Evolutionary conservation across 1,140 invertebrate genomes (phyloP).

Genomic region (Bombus pascuorum): DNA sequence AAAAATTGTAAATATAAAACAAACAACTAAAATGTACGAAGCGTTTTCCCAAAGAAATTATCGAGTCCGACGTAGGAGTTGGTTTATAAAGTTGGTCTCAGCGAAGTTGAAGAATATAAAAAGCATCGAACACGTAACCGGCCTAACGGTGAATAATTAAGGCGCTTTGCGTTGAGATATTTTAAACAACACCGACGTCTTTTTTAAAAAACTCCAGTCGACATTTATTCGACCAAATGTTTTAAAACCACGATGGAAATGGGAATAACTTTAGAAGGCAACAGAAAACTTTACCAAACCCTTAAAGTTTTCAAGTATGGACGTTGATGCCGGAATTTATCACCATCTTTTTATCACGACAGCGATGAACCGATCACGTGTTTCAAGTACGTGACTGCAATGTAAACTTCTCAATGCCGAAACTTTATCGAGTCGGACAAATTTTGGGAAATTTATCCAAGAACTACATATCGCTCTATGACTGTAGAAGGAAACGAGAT

Average conservation of each 20-base stretch:
- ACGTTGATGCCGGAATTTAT: neutral
- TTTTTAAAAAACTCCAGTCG: too few relatives aligned
- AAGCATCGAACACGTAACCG: too few relatives aligned
- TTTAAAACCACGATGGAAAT: too few relatives aligned
- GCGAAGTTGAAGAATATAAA: too few relatives aligned
- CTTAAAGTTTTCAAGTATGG: neutral
- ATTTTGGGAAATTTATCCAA: slow-evolving; percentile 25
- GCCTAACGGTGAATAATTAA: too few relatives aligned
- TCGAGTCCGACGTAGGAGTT: neutral
- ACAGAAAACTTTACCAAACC: neutral
- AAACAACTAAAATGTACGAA: neutral
- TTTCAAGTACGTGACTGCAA: slow-evolving; percentile 44
- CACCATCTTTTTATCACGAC: neutral
- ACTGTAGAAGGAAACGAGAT: slow-evolving; percentile 21
- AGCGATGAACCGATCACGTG: slow-evolving; percentile 34
- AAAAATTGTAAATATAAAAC: too few relatives aligned
- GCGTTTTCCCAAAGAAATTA: neutral
- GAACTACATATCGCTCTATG: slow-evolving; percentile 3
- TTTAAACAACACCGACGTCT: too few relatives aligned
- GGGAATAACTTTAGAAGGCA: neutral
- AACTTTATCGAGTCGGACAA: slow-evolving; percentile 40
- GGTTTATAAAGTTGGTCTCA: neutral
- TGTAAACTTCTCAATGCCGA: slow-evolving; percentile 20
- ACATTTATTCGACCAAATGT: too few relatives aligned
- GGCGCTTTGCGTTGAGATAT: too few relatives aligned